Conservation (phyloP, 1,140 invertebrate genomes). For the Holotrichia oblita region DNA sequence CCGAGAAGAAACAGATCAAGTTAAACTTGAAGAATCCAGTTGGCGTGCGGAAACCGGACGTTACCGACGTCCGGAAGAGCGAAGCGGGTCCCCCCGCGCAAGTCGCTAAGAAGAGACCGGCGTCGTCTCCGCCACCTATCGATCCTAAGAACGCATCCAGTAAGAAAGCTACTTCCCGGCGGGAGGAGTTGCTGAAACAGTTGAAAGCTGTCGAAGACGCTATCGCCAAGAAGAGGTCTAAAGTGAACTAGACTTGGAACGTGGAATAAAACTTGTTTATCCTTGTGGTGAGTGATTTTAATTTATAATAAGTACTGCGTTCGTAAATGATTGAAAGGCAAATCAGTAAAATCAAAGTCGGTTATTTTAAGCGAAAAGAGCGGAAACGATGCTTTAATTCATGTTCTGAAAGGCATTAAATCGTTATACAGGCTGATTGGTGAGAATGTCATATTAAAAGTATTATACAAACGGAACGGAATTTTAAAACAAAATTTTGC, state of each 20-base stretch:
- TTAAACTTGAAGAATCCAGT: constrained; percentile 68
- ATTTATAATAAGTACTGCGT: too few species aligned
- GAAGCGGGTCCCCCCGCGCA: constrained; percentile 57
- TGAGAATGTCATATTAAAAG: too few species aligned
- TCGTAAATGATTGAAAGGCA: too few species aligned
- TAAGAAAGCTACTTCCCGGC: constrained; percentile 82
- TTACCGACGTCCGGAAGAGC: constrained; percentile 62
- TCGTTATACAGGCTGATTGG: too few species aligned
- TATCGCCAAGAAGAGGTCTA: constrained; percentile 94
- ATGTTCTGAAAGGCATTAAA: too few species aligned
- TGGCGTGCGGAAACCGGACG: constrained; percentile 53
- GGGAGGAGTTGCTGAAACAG: constrained; percentile 95
- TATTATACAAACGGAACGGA: too few species aligned
- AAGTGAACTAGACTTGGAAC: constrained; percentile 62
- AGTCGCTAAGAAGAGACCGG: constrained; percentile 64
- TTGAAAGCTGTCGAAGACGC: constrained; percentile 98
- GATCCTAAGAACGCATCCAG: constrained; percentile 61
- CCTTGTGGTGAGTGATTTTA: too few species aligned
- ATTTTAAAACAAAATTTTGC: too few species aligned
- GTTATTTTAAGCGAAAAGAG: too few species aligned
- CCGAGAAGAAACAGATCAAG: constrained; percentile 76
- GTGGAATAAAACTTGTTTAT: not conserved
- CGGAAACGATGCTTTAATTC: too few species aligned
- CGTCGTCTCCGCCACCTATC: constrained; percentile 64
- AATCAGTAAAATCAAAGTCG: too few species aligned